Conservation (phyloP, 2,797 vertebrate genomes). For the Rhadinocentrus ornatus region DNA sequence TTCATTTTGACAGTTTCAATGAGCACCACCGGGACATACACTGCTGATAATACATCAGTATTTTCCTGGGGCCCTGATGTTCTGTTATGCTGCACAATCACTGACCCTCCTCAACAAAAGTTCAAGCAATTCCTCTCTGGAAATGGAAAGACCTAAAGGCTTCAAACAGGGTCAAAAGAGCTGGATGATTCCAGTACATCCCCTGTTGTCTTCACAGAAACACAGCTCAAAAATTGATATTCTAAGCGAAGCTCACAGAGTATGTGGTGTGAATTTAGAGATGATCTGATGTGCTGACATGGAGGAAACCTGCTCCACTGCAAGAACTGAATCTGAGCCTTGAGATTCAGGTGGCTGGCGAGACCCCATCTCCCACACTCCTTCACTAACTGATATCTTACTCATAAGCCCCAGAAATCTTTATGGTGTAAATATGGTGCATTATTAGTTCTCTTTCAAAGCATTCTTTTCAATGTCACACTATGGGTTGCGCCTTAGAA, state of each 20-base stretch:
- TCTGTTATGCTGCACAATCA: constrained; percentile 34
- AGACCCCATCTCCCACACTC: constrained; percentile 22
- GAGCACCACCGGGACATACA: not conserved
- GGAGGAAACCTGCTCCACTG: constrained; percentile 58
- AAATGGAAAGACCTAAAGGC: constrained; percentile 40
- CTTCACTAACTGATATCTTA: constrained; percentile 28
- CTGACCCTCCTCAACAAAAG: constrained; percentile 37
- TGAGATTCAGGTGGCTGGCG: constrained; percentile 26
- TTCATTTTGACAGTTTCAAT: not conserved
- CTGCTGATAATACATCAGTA: not conserved
- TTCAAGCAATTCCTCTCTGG: constrained; percentile 42
- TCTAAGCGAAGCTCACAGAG: constrained; percentile 49
- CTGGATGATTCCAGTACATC: constrained; percentile 39
- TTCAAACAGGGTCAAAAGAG: constrained; percentile 54
- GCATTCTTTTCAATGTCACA: no score
- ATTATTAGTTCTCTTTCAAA: no score
- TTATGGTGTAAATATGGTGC: constrained; percentile 28
- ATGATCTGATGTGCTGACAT: constrained; percentile 63
- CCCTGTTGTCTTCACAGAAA: constrained; percentile 53
- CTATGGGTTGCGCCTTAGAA: no score
- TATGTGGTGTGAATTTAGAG: constrained; percentile 72
- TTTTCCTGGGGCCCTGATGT: constrained; percentile 8
- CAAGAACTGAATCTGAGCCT: constrained; percentile 51
- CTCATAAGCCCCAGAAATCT: constrained; percentile 44
- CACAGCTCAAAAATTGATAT: constrained; percentile 47